These are phyloP conservation scores for Gila robusta DNA, from an alignment of 2,797 vertebrate genomes.

Conservation along the genomic window DNA sequence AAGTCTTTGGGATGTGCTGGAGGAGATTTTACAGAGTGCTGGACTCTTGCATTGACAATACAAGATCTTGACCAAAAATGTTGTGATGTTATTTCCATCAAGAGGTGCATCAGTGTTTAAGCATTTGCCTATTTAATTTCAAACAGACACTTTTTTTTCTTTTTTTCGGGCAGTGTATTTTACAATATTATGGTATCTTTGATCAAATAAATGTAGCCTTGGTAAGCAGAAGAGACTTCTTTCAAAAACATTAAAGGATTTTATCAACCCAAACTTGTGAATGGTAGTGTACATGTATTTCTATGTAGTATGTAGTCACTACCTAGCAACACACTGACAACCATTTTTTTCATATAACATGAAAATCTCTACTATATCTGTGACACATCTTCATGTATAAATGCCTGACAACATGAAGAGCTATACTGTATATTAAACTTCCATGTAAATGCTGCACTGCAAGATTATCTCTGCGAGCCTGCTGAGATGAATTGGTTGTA, in stretches of 20 bases:
- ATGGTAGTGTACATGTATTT: too few species aligned
- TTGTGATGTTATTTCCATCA: too few species aligned
- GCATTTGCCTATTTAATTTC: too few species aligned
- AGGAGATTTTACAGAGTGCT: too few species aligned
- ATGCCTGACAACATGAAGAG: not conserved
- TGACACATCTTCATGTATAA: not conserved
- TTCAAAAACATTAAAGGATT: not conserved
- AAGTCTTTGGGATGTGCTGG: too few species aligned
- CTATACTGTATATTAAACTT: not conserved
- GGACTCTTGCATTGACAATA: too few species aligned
- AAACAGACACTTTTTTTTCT: too few species aligned
- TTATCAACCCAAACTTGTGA: not conserved
- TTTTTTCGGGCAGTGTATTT: not conserved
- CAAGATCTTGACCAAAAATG: too few species aligned
- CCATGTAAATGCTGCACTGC: not conserved
- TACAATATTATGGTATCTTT: not conserved
- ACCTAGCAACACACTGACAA: not conserved
- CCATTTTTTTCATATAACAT: not conserved
- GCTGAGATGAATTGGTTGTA: conserved; percentile 1
- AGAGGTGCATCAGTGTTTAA: too few species aligned
- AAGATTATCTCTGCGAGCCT: not conserved
- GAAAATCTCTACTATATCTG: not conserved
- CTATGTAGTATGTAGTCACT: not conserved
- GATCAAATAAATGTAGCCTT: not conserved
- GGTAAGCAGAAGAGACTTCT: not conserved